Conservation (phyloP, 2,113 vertebrate species). For the Malurus cyaneus region DNA sequence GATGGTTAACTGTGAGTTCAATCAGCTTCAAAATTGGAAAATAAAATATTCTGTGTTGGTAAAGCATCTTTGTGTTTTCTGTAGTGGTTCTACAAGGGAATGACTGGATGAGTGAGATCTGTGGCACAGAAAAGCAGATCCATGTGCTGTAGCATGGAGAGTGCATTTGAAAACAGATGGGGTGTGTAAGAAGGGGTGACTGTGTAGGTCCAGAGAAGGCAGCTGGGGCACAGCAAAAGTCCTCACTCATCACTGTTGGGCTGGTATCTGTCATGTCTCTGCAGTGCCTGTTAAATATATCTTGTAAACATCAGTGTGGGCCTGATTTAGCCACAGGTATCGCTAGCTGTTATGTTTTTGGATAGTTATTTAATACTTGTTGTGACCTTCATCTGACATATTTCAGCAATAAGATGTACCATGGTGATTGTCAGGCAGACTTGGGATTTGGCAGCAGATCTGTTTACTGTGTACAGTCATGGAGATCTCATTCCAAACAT, state of each 20-base stretch:
- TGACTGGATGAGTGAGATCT: neutral
- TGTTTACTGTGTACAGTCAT: neutral
- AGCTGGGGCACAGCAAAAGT: neutral
- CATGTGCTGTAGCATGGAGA: accelerated
- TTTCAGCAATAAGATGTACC: neutral
- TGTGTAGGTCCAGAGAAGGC: neutral
- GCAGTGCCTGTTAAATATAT: neutral
- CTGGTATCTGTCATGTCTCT: neutral
- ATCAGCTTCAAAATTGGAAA: neutral
- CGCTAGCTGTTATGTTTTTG: neutral
- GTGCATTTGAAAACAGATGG: neutral
- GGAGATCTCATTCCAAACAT: neutral
- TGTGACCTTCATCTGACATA: neutral
- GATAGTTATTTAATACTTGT: neutral
- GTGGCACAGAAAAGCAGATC: neutral
- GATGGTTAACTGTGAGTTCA: neutral
- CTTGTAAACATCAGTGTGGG: neutral
- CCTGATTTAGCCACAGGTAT: neutral
- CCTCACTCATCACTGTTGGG: neutral
- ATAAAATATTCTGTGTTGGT: neutral
- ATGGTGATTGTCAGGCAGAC: neutral
- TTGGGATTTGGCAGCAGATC: neutral
- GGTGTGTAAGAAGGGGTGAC: neutral
- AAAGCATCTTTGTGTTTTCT: neutral
- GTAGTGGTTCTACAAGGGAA: neutral